Evolutionary conservation across 2,888 invertebrate genomes (phyloP), one percentile per base, ranked within the genome.

Genomic region (Tiphia femorata): DNA sequence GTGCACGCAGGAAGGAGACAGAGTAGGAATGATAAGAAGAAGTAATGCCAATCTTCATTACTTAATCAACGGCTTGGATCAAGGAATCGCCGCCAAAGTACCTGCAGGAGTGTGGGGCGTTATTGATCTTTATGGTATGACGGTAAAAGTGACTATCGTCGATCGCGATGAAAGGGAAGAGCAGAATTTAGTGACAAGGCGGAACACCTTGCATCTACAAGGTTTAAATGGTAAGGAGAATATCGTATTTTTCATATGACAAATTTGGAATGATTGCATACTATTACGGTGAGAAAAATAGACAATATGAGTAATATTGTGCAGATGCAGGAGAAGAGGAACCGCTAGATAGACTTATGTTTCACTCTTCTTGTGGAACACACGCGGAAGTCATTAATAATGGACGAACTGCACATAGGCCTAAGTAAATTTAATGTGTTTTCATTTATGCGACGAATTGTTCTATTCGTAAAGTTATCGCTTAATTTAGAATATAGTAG

Each of bases 51-150:
- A 93, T 79, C 87, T 97, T 29, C 96, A 97, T 81, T 97, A 95
- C 82, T 95, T 92, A 78, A 96, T 97, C 67, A 97, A 97, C 75
- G 96, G 96, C 0, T 85, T 94, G 56, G 95, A 96, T 84, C 96
- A 97, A 83, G 97, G 97, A 0, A 88, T 96, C 14, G 97, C 97
- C 0, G 91, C 92, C 25, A 89, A 91, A 73, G 92, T 96, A 1
- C 92, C 94, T 0, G 84, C 88, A 23, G 89, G 91, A 37, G 90
- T 96, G 2, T 97, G 96, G 96, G 97, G 96, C 3, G 97, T 97
- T 21, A 93, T 97, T 29, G 97, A 97, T 85, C 86, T 97, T 1
- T 97, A 97, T 77, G 97, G 96, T 20, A 95, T 96, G 94, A 95
- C 95, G 17, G 95, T 95, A 16, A 92, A 92, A 84, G 92, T 95